A percentile compares a stretch with the other conserved stretches of the same genome.
phyloP scores from a whole-genome alignment of 2,888 invertebrate genomes.

The Apoda limacodes region DNA sequence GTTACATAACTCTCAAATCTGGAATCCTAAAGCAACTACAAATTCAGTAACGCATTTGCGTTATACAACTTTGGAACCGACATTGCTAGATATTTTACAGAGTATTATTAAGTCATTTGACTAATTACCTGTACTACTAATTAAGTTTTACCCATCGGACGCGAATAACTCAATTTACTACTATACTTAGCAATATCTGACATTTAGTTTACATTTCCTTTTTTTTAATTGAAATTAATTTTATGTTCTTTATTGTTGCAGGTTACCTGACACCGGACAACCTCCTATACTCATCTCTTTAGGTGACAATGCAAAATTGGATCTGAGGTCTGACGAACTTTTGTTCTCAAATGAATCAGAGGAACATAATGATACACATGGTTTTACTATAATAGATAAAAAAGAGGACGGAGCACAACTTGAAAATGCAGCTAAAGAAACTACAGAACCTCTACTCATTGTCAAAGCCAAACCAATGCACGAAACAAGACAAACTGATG shows the following conservation, averaged over 20 bases:
- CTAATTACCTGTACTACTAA: too few species aligned
- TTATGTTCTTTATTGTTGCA: slow-evolving; percentile 47
- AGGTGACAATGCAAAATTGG: slow-evolving; percentile 71
- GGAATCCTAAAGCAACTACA: too few species aligned
- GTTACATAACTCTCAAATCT: too few species aligned
- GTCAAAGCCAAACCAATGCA: slow-evolving; percentile 59
- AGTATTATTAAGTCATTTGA: too few species aligned
- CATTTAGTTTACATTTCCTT: too few species aligned
- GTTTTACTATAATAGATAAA: slow-evolving; percentile 42
- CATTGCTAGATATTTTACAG: too few species aligned
- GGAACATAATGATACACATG: slow-evolving; percentile 53
- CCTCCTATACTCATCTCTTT: slow-evolving; percentile 71
- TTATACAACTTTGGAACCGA: too few species aligned
- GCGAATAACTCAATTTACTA: too few species aligned
- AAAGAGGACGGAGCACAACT: slow-evolving; percentile 25
- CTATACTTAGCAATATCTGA: too few species aligned
- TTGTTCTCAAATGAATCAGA: slow-evolving; percentile 58
- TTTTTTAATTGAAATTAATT: too few species aligned
- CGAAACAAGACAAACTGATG: slow-evolving; percentile 45
- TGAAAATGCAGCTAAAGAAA: slow-evolving; percentile 35
- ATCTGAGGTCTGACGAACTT: slow-evolving; percentile 68
- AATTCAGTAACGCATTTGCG: too few species aligned
- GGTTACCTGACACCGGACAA: slow-evolving; percentile 74
- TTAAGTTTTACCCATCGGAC: too few species aligned
- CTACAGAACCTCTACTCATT: slow-evolving; percentile 44